phyloP scores from a whole-genome alignment of 2,113 vertebrate species.

The Bolborhynchus lineola region DNA sequence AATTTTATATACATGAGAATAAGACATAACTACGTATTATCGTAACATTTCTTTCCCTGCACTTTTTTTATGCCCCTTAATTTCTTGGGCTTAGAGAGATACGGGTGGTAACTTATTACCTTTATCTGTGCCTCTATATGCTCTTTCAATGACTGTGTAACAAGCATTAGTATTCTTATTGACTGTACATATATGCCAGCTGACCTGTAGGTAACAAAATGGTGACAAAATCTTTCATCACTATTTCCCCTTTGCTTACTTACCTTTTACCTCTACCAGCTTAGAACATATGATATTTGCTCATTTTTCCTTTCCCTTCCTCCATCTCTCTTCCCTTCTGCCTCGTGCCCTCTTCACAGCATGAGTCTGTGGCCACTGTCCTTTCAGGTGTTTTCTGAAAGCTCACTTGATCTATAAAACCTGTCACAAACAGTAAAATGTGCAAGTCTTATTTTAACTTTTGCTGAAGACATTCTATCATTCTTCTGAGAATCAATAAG shows the following conservation, averaged over 20 bases:
- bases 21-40: neutral
- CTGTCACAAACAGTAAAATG: neutral
- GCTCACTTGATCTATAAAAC: neutral
- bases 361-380: neutral
- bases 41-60: neutral
- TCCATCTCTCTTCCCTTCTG: neutral
- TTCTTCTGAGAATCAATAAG: neutral
- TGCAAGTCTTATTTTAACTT: neutral
- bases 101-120: neutral
- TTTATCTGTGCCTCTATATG: neutral
- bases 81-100: neutral
- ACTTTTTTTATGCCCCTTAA: neutral
- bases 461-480: neutral
- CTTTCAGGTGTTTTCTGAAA: neutral
- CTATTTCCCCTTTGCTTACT: neutral
- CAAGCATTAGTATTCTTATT: neutral
- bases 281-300: neutral
- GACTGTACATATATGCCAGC: neutral
- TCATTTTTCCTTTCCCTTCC: neutral
- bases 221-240: neutral
- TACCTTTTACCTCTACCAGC: neutral
- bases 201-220: accelerated
- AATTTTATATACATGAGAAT: neutral
- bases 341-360: neutral
- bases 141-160: neutral